Evolutionary conservation across 2,113 vertebrate genomes (phyloP), one percentile per base, ranked within the genome.

Genomic region (Macaca mulatta): DNA sequence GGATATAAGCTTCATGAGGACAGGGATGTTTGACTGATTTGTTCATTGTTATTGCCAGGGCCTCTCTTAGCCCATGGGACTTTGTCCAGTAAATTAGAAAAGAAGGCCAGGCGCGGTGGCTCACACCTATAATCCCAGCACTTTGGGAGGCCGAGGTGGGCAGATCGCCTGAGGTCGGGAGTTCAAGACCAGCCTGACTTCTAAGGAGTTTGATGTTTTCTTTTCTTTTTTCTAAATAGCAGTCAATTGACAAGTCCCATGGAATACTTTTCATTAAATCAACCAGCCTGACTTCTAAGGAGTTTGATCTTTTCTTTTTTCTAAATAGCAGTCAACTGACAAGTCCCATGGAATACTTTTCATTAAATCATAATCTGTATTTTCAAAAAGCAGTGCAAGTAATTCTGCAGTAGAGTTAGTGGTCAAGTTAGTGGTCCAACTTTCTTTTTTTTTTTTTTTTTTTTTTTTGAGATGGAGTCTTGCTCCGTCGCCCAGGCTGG

Each of bases 241-340:
- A 88, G 52, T 77, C 20, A 87, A 50, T 40, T 82, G 17, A 16
- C 3, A 92, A 92, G n/a, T 80, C 50, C 77, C 78, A 43, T 61
- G 70, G 38, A 90, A 45, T 52, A 82, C 61, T 87, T 96, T 94
- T 90, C 74, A 82, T 57, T 93, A 57, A 96, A 83, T 93, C 74
- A 81, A 45, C 7, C 6, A 45, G 45, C 45, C 45, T 45, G 45
- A 45, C 77, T 52, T 52, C 50, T 52, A 52, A 52, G 14, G 50
- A 52, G 50, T 59, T 59, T 59, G 20, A 59, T 59, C 22, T 59
- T 59, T 59, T 59, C 14, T 59, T 43, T 22, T 8, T n/a, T 48
- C 18, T 38, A 64, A 55, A 32, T 40, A 95, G 52, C 38, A 84
- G 50, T 75, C 20, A 86, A 48, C 45, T 81, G 16, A 18, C 4